Conservation (phyloP, 2,888 invertebrate species). For the Stomorhina lunata region DNA sequence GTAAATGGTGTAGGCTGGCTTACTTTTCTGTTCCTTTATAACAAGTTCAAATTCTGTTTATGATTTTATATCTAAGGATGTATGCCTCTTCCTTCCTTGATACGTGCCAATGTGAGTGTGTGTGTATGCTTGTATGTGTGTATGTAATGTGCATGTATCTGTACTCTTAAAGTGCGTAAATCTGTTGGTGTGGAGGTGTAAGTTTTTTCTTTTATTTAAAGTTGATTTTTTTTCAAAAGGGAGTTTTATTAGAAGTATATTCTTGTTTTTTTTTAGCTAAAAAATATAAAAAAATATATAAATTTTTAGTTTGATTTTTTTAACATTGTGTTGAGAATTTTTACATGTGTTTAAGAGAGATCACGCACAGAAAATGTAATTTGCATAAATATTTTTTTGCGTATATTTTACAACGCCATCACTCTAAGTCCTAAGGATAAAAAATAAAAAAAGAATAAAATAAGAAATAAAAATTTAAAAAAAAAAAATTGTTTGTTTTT, state of each 20-base stretch:
- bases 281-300: too few species aligned
- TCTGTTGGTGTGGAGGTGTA: background rate
- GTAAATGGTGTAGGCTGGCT: constrained; percentile 34
- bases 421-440: background rate
- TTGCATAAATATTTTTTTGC: constrained; percentile 50
- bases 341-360: constrained; percentile 39
- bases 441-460: background rate
- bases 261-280: background rate
- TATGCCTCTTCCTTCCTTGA: background rate
- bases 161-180: constrained; percentile 4
- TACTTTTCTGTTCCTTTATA: background rate
- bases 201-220: background rate
- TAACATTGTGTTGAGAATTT: background rate
- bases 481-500: background rate
- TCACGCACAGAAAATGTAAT: constrained; percentile 56
- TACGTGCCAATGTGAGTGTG: background rate
- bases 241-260: background rate
- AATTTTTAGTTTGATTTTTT: background rate
- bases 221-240: background rate
- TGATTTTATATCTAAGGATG: background rate
- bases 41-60: constrained; percentile 19
- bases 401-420: constrained; percentile 4
- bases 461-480: background rate
- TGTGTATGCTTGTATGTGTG: background rate
- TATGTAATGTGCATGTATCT: too few species aligned